Base-by-base conservation (phyloP, 2,797 vertebrate species). In the Rhynchonycteris naso region DNA sequence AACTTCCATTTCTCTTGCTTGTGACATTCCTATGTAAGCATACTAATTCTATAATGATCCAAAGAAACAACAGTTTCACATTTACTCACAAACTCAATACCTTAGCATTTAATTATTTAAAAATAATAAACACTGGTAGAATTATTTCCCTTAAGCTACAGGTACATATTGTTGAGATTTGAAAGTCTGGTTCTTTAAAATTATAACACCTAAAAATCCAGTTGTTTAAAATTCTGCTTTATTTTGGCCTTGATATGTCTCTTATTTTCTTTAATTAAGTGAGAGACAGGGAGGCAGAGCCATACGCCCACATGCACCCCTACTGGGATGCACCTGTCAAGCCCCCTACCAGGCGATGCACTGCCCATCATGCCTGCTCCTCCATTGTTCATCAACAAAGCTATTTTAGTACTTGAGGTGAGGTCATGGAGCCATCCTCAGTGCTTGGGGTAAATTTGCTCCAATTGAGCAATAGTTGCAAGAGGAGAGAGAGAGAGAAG, bases 51-150 rank as follows among this genome's bases (percentile, higher is more conserved):
- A 59, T 93, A 93, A 76, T 18, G 86, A 59, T 61, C 14, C 33
- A 80, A 84, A 93, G 52, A 80, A 93, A 80, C 35, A 74, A 80
- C 59, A 86, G 26, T 87, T 94, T 61, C 38, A 52, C 6, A 0
- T 94, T 95, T 87, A 80, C 50, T 43, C 35, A 56, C 38, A 88
- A 82, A 76, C 43, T 63, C 2, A 52, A 2, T 71, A 74, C 50
- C 54, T 56, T 22, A 81, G 22, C n/a, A 89, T 61, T 84, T 65
- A 84, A 71, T 89, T 95, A 47, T 35, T 84, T 65, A 93, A 58
- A 75, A 61, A 80, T 12, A 58, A 54, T 91, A 66, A 94, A 76
- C 56, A 90, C 65, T 69, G 26, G 2, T 15, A 80, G 80, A 16
- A 66, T 30, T 16, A 5, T 61, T 94, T 90, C 74, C 22, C 4